Base-by-base conservation (phyloP, 2,888 invertebrate species). In the Sycophila texana region DNA sequence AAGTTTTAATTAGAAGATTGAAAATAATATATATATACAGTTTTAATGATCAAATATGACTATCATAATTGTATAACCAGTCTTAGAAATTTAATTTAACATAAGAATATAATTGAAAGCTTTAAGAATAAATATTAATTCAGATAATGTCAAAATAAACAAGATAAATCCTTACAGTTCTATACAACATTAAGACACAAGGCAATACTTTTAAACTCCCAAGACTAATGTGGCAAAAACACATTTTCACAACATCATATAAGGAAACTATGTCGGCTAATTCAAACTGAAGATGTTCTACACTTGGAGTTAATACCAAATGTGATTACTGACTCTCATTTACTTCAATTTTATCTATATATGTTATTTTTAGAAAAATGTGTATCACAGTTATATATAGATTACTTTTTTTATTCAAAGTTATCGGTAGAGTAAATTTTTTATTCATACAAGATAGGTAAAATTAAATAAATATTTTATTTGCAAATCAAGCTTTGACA, bases 401-500 rank as follows among this genome's bases (percentile, higher is more conserved):
- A 39, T 39, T 39, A 39, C 1, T 39, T 39, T 39, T 39, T 39
- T 39, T 10, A 39, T 39, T 39, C 10, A 39, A 1, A 39, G 10
- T 39, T 39, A 39, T 39, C 10, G 10, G 7, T 39, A 39, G 10
- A 39, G 7, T 39, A 39, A 39, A 39, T 39, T 10, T 39, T 39
- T 10, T 4, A 10, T 39, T 10, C 39, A 39, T 0, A 39, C 10
- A 10, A 39, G 10, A 0, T 79, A 82, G 83, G 66, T 79, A 82
- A 79, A 77, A 39, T 39, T 39, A 10, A 39, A 39, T 39, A 39
- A 39, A 39, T 66, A 82, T 77, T 82, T 82, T 67, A 53, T 80
- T 63, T 83, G 82, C 83, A 73, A 86, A 85, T 86, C 87, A 86
- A 86, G 86, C 85, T 86, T 88, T 88, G 85, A 84, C 84, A 87